phyloP scores from a whole-genome alignment of 2,888 invertebrate species.

The Xestia c-nigrum region DNA sequence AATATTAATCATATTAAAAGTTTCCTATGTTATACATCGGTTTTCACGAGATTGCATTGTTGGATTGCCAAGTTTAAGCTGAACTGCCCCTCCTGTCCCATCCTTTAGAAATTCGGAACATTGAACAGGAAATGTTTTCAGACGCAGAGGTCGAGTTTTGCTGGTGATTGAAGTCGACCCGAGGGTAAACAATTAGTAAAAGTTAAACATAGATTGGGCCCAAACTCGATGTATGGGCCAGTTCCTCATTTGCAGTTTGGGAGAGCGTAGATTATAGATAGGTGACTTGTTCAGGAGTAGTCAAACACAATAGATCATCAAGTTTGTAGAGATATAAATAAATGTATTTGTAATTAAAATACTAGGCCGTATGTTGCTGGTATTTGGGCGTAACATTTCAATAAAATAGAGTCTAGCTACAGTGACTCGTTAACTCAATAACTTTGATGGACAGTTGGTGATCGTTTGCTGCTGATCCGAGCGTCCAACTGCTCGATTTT shows the following conservation, averaged over 20 bases:
- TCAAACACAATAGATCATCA: conserved; percentile 17
- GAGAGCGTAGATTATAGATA: conserved; percentile 72
- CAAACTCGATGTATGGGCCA: conserved; percentile 75
- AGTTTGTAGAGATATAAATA: neutral
- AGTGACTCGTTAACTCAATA: neutral
- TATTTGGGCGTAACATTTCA: neutral
- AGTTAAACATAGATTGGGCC: conserved; percentile 84
- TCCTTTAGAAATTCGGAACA: conserved; percentile 24
- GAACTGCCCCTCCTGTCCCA: conserved; percentile 58
- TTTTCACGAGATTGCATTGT: conserved; percentile 77
- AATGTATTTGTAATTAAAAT: neutral
- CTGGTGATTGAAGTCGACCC: conserved; percentile 76
- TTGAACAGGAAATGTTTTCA: conserved; percentile 23
- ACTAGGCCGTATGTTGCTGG: neutral
- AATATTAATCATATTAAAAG: conserved; percentile 82
- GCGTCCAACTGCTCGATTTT: too few relatives aligned
- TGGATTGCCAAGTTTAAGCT: conserved; percentile 64
- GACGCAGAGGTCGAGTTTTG: conserved; percentile 60
- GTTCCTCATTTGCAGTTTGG: conserved; percentile 75
- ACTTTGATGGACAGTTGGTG: too few relatives aligned
- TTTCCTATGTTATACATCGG: conserved; percentile 77
- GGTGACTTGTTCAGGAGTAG: conserved; percentile 46
- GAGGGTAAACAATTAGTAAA: conserved; percentile 85
- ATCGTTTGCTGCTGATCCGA: too few relatives aligned
- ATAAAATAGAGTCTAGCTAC: neutral